These are phyloP conservation scores for Ovis canadensis DNA, from an alignment of 2,113 vertebrate species.

Conservation along the genomic window DNA sequence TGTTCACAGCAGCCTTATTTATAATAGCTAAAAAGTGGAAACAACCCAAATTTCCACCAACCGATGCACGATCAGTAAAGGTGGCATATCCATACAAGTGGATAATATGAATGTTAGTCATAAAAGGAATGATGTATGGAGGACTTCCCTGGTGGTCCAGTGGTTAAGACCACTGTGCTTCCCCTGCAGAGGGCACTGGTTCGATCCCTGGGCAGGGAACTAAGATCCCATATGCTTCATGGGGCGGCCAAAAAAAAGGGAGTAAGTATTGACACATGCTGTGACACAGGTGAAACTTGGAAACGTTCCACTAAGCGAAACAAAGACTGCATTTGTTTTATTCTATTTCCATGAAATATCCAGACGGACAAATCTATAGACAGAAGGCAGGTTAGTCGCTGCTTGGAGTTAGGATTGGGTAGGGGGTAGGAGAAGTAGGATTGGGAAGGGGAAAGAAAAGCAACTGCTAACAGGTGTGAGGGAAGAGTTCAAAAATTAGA, in stretches of 20 bases:
- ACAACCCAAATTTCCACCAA: not conserved
- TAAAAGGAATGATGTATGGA: not conserved
- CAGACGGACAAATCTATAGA: not conserved
- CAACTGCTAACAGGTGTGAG: not conserved
- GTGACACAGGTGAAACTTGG: not conserved
- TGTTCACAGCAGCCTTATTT: not conserved
- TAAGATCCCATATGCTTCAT: not conserved
- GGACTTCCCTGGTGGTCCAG: not conserved
- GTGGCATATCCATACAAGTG: too few species aligned
- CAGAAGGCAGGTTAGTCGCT: not conserved
- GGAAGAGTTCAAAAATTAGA: not conserved
- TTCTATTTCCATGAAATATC: not conserved
- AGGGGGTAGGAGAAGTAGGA: not conserved
- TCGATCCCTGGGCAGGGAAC: not conserved
- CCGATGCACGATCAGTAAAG: not conserved
- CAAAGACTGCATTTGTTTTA: not conserved
- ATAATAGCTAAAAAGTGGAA: not conserved
- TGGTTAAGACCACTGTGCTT: not conserved
- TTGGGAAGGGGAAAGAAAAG: not conserved
- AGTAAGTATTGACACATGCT: not conserved
- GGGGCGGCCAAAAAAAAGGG: not conserved
- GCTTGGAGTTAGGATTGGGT: not conserved
- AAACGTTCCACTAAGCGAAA: not conserved
- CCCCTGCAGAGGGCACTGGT: not conserved
- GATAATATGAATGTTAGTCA: not conserved